A percentile compares a stretch with the other conserved stretches of the same genome.
Conservation (phyloP, 2,797 vertebrate genomes). For the Glyptemys insculpta region DNA sequence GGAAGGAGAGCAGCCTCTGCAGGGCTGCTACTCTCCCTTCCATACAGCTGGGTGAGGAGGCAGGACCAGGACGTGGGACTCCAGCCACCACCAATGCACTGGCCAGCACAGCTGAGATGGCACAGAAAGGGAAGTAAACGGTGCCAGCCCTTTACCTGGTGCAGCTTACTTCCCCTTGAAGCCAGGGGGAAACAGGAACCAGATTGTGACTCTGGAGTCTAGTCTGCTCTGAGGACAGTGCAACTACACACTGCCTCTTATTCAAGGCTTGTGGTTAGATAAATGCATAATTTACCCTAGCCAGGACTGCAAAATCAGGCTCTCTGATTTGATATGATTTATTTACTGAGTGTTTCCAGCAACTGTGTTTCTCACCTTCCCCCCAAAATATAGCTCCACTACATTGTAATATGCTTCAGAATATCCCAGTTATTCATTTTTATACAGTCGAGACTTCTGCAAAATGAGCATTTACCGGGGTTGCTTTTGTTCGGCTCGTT, state of each 20-base stretch:
- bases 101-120: neutral
- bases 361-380: neutral
- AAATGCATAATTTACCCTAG: neutral
- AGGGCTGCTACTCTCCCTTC: accelerated
- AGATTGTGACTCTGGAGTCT: neutral
- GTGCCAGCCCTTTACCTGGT: neutral
- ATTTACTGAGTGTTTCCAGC: slow-evolving; percentile 51
- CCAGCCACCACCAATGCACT: neutral
- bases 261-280: neutral
- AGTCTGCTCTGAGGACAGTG: neutral
- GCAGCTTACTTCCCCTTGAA: neutral
- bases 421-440: neutral
- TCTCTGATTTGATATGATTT: slow-evolving; percentile 41
- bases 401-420: neutral
- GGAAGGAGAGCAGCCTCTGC: neutral
- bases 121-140: neutral
- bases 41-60: accelerated
- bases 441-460: neutral
- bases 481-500: slow-evolving; percentile 48
- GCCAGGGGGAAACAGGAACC: neutral
- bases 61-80: neutral
- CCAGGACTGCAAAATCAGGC: neutral
- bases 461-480: slow-evolving; percentile 31
- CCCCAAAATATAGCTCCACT: neutral
- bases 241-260: neutral